Conservation (phyloP, 2,888 invertebrate species). For the Anoncus sp. region DNA sequence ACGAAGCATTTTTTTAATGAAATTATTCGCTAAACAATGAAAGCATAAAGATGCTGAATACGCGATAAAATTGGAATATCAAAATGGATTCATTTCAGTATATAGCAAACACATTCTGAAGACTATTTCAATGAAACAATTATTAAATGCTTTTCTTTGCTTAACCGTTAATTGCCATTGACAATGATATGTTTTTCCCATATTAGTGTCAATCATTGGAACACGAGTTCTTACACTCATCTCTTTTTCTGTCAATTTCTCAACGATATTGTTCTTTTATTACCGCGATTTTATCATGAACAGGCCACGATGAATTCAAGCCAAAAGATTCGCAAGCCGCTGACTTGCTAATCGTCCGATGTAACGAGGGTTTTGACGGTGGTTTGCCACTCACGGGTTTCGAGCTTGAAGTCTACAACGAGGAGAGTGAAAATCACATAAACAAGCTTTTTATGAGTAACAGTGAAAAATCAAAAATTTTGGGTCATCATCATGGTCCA, state of each 20-base stretch:
- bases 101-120: too few relatives aligned
- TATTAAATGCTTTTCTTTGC: too few relatives aligned
- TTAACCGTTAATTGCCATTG: too few relatives aligned
- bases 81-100: too few relatives aligned
- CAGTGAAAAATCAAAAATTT: constrained; percentile 70
- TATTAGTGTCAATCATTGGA: neutral
- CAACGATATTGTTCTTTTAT: neutral
- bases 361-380: constrained; percentile 94
- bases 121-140: too few relatives aligned
- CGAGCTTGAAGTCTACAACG: constrained; percentile 79
- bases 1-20: neutral
- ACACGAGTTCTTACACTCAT: neutral
- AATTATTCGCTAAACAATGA: neutral
- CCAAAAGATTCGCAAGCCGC: constrained; percentile 80
- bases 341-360: constrained; percentile 93
- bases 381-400: constrained; percentile 90
- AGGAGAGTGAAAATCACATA: constrained; percentile 77
- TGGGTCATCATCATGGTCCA: constrained; percentile 80
- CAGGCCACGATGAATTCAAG: constrained; percentile 78
- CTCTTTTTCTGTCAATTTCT: neutral
- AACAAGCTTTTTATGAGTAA: constrained; percentile 78
- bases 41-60: neutral
- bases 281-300: constrained; percentile 5
- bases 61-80: too few relatives aligned
- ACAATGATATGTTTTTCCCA: neutral